phyloP scores from a whole-genome alignment of 37 sponge, comb jelly and placozoan genomes.

The Oopsacas minuta region DNA sequence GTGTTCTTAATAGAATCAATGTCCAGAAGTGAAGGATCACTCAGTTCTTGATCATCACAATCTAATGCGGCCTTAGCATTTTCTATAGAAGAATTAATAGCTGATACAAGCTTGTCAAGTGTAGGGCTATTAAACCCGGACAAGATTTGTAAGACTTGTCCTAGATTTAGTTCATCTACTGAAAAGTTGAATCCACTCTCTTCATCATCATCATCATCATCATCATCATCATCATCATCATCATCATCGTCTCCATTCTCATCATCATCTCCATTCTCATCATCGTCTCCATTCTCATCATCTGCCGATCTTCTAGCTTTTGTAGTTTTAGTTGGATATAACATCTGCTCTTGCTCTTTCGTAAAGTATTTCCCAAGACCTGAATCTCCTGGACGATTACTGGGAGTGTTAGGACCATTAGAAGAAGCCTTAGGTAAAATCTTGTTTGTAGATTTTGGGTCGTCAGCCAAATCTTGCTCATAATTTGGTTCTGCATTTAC shows the following conservation, averaged over 20 bases:
- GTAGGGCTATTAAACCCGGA: not conserved
- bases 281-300: not conserved
- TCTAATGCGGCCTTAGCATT: not conserved
- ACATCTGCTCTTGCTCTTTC: not conserved
- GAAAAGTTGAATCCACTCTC: not conserved
- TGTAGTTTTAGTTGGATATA: not conserved
- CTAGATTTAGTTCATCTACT: not conserved
- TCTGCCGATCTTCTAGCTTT: not conserved
- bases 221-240: not conserved
- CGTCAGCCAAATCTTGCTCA: not conserved
- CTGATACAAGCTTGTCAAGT: not conserved
- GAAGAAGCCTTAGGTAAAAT: not conserved
- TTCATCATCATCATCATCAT: not conserved
- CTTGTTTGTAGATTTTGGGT: not conserved
- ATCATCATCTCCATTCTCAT: not conserved
- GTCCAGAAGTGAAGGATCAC: not conserved
- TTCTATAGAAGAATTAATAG: not conserved
- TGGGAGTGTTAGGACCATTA: not conserved
- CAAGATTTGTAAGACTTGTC: not conserved
- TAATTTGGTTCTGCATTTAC: not conserved
- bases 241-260: too few species aligned
- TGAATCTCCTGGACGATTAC: not conserved
- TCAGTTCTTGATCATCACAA: not conserved
- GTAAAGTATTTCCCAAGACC: not conserved
- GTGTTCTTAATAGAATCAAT: not conserved